Evolutionary conservation across 1,140 invertebrate species (phyloP).

Genomic region (Bombyx mandarina): DNA sequence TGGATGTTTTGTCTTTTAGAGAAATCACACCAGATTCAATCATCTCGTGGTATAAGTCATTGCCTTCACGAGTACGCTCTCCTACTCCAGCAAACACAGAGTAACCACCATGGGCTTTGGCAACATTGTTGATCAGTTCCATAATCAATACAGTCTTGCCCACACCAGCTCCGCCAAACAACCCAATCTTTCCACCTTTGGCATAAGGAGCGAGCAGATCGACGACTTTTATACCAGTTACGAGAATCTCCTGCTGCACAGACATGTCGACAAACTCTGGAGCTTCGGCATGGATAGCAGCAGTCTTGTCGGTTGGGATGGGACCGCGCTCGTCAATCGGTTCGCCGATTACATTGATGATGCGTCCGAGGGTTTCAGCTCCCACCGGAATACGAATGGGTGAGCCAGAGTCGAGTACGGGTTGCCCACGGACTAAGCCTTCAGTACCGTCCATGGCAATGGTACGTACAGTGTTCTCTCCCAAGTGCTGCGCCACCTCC

Average conservation of each 20-base stretch:
- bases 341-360: conserved; percentile 93
- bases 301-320: conserved; percentile 88
- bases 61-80: conserved; percentile 98
- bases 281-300: conserved; percentile 96
- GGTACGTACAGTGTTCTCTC: conserved; percentile 85
- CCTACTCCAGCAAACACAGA: conserved; percentile 99
- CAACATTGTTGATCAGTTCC: conserved; percentile 85
- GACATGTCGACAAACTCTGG: conserved; percentile 98
- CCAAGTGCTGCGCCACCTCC: conserved; percentile 91
- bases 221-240: conserved; percentile 98
- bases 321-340: conserved; percentile 99
- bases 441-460: conserved; percentile 93
- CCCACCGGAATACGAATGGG: conserved; percentile 89
- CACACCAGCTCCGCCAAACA: conserved; percentile 99
- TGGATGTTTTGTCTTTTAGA: conserved; percentile 87
- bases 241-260: conserved; percentile 96
- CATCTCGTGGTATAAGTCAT: conserved; percentile 99
- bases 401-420: conserved; percentile 80
- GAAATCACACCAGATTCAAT: conserved; percentile 98
- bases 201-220: conserved; percentile 96
- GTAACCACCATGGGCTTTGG: conserved; percentile 99
- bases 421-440: conserved; percentile 82
- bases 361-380: conserved; percentile 84
- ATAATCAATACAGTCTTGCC: conserved; percentile 99
- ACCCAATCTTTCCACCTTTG: conserved; percentile 99